These are phyloP conservation scores for Prunella strophiata DNA, from an alignment of 2,797 vertebrate species.

Conservation along the genomic window DNA sequence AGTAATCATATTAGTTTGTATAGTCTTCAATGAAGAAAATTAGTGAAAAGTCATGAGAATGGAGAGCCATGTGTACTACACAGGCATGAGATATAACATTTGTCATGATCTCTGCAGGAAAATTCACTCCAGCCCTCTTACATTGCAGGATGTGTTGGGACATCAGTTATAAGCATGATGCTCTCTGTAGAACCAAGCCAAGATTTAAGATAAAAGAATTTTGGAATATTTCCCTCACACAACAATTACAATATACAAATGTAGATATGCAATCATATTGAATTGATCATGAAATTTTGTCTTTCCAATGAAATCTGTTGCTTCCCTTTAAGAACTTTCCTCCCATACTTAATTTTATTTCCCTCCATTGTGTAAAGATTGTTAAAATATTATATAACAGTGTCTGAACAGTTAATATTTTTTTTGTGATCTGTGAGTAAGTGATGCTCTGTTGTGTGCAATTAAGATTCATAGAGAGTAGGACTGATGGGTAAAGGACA, in stretches of 20 bases:
- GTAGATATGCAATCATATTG: background rate
- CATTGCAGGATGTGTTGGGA: background rate
- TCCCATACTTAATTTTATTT: background rate
- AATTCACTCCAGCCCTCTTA: background rate
- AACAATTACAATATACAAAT: background rate
- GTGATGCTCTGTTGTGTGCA: background rate
- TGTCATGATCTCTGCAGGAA: background rate
- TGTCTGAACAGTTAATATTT: background rate
- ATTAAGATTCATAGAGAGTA: conserved; percentile 7
- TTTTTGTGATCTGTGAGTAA: background rate
- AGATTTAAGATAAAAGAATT: background rate
- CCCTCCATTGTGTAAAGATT: background rate
- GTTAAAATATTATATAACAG: background rate
- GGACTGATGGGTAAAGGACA: background rate
- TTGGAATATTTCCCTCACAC: background rate
- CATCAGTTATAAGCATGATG: background rate
- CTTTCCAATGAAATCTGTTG: background rate
- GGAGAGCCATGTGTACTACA: background rate
- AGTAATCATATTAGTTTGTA: background rate
- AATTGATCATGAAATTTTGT: background rate
- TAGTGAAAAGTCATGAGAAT: background rate
- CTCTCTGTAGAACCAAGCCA: background rate
- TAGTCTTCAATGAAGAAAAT: background rate
- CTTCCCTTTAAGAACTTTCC: background rate
- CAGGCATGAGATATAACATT: background rate